These are phyloP conservation scores for Poliocrania exsul DNA, from an alignment of 2,797 vertebrate species.

Conservation along the genomic window DNA sequence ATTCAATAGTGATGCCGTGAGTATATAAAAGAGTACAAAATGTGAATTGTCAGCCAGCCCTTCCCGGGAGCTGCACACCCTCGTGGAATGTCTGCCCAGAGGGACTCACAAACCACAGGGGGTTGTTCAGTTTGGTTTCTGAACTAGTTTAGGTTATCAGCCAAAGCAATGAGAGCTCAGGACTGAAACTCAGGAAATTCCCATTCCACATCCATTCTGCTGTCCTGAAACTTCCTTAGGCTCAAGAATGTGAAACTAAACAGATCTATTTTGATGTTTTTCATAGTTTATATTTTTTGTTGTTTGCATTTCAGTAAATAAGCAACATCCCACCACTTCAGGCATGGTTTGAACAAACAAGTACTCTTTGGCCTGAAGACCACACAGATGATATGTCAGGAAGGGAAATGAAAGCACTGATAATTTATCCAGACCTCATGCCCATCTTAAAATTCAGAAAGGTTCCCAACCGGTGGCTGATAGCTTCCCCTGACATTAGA, in stretches of 20 bases:
- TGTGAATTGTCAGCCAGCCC: not conserved
- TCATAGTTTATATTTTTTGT: not conserved
- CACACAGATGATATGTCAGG: not conserved
- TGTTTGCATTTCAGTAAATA: not conserved
- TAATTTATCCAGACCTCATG: not conserved
- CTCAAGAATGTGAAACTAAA: not conserved
- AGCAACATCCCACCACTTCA: not conserved
- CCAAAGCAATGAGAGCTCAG: not conserved
- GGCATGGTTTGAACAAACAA: not conserved
- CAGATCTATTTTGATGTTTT: not conserved
- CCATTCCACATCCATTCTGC: not conserved
- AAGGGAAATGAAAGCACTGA: not conserved
- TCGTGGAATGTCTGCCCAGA: fast-evolving
- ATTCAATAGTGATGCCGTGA: not conserved
- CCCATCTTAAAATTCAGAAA: not conserved
- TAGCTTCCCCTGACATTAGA: not conserved
- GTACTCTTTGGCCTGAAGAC: not conserved
- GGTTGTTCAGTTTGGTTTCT: not conserved
- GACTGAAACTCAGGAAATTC: not conserved
- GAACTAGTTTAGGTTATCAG: not conserved
- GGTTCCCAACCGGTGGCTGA: not conserved
- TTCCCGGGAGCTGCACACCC: not conserved
- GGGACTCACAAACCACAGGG: too few relatives aligned
- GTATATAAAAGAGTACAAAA: not conserved
- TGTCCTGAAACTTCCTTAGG: not conserved